Conservation (phyloP, 2,888 invertebrate species). For the Phalera bucephala region DNA sequence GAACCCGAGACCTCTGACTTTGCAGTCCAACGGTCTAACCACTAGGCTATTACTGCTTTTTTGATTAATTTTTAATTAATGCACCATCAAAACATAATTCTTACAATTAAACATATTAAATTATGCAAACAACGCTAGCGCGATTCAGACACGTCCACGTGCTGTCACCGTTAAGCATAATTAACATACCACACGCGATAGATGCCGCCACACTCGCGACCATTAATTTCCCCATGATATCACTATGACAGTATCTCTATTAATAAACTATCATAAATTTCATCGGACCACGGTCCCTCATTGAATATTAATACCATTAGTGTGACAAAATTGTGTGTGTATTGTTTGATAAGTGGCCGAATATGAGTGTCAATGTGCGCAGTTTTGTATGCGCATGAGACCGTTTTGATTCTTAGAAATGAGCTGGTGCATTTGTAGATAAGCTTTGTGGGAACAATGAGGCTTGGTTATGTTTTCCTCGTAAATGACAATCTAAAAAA, state of each 20-base stretch:
- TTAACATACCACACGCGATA: not conserved
- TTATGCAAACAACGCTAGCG: constrained; percentile 1
- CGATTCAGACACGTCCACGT: not conserved
- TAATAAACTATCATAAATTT: constrained; percentile 58
- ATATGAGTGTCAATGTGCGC: constrained; percentile 9
- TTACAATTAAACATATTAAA: too few species aligned
- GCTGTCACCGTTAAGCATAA: not conserved
- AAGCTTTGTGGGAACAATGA: not conserved
- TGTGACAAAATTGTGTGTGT: constrained; percentile 1
- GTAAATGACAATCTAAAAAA: too few species aligned
- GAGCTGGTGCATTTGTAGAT: not conserved
- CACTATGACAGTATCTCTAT: constrained; percentile 47
- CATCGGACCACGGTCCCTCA: constrained; percentile 34
- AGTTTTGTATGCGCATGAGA: constrained; percentile 6
- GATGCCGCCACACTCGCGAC: not conserved
- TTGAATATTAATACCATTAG: constrained; percentile 34
- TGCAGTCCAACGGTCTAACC: too few species aligned
- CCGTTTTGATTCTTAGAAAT: constrained; percentile 4
- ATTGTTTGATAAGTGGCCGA: constrained; percentile 17
- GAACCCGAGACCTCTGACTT: too few species aligned
- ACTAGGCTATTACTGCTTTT: too few species aligned
- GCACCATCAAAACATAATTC: too few species aligned
- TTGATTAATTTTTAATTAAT: too few species aligned
- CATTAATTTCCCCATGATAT: constrained; percentile 40
- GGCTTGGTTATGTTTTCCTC: not conserved